Evolutionary conservation across 2,888 invertebrate species (phyloP).

Genomic region (Steinernema carpocapsae): DNA sequence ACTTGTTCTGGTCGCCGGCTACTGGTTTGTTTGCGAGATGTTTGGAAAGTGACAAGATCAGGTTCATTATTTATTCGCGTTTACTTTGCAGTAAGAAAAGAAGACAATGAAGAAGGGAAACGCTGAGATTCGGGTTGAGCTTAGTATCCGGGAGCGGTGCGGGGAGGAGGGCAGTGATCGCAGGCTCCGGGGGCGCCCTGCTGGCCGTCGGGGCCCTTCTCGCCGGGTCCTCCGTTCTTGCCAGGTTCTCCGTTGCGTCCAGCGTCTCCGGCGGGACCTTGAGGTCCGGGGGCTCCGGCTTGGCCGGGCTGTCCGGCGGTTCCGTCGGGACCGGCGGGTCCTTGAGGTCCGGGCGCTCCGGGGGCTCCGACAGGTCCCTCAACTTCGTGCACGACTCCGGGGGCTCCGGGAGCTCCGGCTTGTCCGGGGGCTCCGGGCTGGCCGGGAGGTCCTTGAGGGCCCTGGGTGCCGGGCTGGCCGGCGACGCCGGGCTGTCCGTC

Average conservation of each 20-base stretch:
- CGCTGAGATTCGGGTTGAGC: conserved; percentile 42
- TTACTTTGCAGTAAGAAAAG: not conserved
- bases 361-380: not conserved
- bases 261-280: conserved; percentile 37
- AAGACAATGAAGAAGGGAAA: not conserved
- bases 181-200: conserved; percentile 34
- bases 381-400: conserved; percentile 26
- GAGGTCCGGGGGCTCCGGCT: not conserved
- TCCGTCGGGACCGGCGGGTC: no score
- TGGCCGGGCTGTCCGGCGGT: conserved; percentile 30
- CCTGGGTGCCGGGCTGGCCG: no score
- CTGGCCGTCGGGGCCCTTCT: conserved; percentile 38
- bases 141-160: conserved; percentile 27
- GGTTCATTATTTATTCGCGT: conserved; percentile 20
- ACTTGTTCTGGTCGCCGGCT: not conserved
- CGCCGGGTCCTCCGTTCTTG: conserved; percentile 37
- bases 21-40: conserved; percentile 9
- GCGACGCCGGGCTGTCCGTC: no score
- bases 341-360: no score
- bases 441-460: no score
- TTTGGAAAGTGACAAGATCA: not conserved
- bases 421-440: no score
- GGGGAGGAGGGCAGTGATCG: conserved; percentile 30
- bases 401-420: conserved; percentile 45
- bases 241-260: no score